Evolutionary conservation across 2,113 vertebrate species (phyloP).

Genomic region (Laterallus jamaicensis): DNA sequence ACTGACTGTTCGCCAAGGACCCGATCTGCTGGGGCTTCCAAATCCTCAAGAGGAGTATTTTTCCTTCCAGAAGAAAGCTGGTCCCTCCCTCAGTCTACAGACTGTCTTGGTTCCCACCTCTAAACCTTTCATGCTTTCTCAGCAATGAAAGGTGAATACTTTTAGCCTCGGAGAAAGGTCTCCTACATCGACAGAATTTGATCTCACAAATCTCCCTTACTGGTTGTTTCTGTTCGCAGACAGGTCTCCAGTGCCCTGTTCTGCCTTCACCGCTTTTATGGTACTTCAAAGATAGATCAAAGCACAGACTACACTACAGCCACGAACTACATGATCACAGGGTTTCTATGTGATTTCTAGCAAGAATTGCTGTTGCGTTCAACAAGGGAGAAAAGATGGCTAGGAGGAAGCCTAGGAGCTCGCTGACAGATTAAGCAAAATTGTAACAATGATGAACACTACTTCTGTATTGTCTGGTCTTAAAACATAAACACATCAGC

Average conservation of each 20-base stretch:
- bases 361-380: not conserved
- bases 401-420: not conserved
- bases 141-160: not conserved
- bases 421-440: not conserved
- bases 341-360: not conserved
- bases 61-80: not conserved
- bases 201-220: not conserved
- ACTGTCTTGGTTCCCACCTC: not conserved
- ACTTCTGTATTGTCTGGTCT: not conserved
- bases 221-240: not conserved
- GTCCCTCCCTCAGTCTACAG: not conserved
- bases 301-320: not conserved
- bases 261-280: not conserved
- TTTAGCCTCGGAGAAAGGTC: not conserved
- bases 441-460: not conserved
- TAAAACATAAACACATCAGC: not conserved
- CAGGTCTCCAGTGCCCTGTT: not conserved
- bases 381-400: not conserved
- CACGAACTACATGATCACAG: too few relatives aligned
- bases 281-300: not conserved
- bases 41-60: not conserved
- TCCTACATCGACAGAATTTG: not conserved
- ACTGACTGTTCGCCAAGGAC: not conserved
- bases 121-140: not conserved
- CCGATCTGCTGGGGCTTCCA: not conserved